These are phyloP conservation scores for Nesometra sesokonis DNA, from an alignment of 35 echinoderm and acorn worm species.

Conservation along the genomic window DNA sequence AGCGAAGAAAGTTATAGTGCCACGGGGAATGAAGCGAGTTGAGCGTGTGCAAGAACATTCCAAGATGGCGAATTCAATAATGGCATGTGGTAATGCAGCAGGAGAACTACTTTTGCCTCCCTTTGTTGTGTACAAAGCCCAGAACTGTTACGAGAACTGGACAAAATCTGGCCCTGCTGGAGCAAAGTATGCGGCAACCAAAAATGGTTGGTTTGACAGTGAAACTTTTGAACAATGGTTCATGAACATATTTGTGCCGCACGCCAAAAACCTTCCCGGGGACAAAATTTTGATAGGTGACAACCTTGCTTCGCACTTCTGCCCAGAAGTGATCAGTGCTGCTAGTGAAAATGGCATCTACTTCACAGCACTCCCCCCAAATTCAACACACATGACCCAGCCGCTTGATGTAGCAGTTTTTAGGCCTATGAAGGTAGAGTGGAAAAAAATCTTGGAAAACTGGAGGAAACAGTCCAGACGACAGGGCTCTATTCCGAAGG, in stretches of 20 bases:
- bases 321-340: neutral
- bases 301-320: slow-evolving; percentile 21
- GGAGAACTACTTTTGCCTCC: no score
- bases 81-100: no score
- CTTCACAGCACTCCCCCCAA: neutral
- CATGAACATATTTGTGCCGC: slow-evolving; percentile 18
- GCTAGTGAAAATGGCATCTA: neutral
- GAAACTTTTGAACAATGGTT: slow-evolving; percentile 17
- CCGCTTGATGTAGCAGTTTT: neutral
- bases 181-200: slow-evolving; percentile 18
- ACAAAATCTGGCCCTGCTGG: slow-evolving; percentile 12
- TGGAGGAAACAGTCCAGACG: neutral
- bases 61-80: no score
- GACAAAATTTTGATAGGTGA: slow-evolving; percentile 23
- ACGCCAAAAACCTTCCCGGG: neutral
- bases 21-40: no score
- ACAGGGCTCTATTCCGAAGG: neutral
- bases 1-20: neutral
- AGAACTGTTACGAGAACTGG: no score
- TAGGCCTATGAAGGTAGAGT: neutral
- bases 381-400: neutral
- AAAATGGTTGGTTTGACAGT: slow-evolving; percentile 14
- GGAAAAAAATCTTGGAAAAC: neutral
- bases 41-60: no score
- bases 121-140: no score